Conservation (phyloP, 2,888 invertebrate species). For the Synanthedon andrenaeformis region DNA sequence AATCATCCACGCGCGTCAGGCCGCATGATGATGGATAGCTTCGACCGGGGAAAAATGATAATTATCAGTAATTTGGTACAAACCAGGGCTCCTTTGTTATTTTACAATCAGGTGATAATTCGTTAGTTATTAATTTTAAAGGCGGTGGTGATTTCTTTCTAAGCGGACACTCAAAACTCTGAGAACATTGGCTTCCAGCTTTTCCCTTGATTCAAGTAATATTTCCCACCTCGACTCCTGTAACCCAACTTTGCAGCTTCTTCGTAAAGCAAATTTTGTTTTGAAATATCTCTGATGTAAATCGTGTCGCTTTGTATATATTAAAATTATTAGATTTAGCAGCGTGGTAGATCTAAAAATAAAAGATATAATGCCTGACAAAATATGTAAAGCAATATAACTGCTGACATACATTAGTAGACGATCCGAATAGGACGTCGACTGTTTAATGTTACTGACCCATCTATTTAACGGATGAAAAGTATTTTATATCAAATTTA, state of each 20-base stretch:
- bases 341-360: no score
- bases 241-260: constrained; percentile 30
- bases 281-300: constrained; percentile 24
- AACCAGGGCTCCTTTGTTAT: constrained; percentile 14
- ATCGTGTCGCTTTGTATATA: constrained; percentile 3
- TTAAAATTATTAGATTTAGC: no score
- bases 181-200: constrained; percentile 35
- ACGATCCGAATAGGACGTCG: no score
- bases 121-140: constrained; percentile 13
- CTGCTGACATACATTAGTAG: no score
- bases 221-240: constrained; percentile 27
- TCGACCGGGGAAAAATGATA: constrained; percentile 12
- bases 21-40: constrained; percentile 20
- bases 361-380: no score
- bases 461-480: no score
- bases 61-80: constrained; percentile 13
- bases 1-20: constrained; percentile 34
- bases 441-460: no score
- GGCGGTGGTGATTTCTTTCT: not conserved
- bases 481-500: no score
- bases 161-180: not conserved
- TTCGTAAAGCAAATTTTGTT: constrained; percentile 22
- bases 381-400: no score
- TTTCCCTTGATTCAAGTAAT: constrained; percentile 44
- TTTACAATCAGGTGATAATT: constrained; percentile 19